Base-by-base conservation (phyloP, 2,888 invertebrate species). In the Archaeoteleia sp. region DNA sequence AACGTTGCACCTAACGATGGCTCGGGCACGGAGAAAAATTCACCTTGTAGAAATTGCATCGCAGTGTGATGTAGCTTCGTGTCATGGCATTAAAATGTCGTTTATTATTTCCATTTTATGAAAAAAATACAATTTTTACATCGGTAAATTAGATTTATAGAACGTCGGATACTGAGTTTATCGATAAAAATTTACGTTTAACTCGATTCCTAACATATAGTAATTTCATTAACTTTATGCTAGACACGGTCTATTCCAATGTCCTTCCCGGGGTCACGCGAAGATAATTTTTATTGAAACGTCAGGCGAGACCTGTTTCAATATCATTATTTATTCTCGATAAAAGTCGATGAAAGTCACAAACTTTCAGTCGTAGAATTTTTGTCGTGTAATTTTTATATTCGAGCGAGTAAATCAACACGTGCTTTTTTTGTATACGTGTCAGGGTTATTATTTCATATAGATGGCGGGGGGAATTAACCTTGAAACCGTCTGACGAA, bases 391-490 rank as follows among this genome's bases (percentile, higher is more conserved):
- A 23, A 29, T 30, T 48, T 45, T 37, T 32, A 9, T 17, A 35
- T 34, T 42, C 9, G 13, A 29, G 29, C 8, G 12, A 40, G 45
- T 20, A 25, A 15, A 17, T 57, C 17, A 35, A 42, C 43, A 42
- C 58, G 42, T 49, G 60, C 37, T 43, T 43, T 49, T 37, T 58
- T 58, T 23, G n/a, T 37, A 58, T 60, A 51, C 42, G 35, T 35
- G 51, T 49, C 43, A 58, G 58, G 58, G 42, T 17, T 30, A 40
- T 48, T 27, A 45, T 54, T 54, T 30, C 35, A 10, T 23, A 32
- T 25, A 14, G 29, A n/a, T 29, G 17, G 40, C 37, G 20, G 29
- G 39, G 20, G 42, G 12, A 32, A 27, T n/a, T 30, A 34, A 39
- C 57, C 57, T 37, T 55, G 43, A 29, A 46, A 46, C 46, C 15